Percentiles rank a stretch among this genome's conserved stretches.
These are phyloP conservation scores for Cacatua alba DNA, from an alignment of 2,113 vertebrate genomes.

Conservation along the genomic window DNA sequence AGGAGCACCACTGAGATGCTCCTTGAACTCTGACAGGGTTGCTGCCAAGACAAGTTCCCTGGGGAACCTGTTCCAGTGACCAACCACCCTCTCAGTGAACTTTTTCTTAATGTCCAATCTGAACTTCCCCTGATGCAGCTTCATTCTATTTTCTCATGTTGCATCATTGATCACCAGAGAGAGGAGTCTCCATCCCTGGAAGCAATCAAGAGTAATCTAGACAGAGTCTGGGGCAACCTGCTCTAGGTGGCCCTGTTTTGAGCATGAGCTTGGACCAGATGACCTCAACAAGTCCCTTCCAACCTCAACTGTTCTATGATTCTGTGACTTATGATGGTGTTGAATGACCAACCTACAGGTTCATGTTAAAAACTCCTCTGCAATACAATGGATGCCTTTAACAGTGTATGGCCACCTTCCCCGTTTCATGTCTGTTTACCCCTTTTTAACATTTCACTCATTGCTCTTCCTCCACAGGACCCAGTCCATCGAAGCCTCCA, in stretches of 20 bases:
- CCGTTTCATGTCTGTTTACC: fast-evolving
- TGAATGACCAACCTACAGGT: neutral
- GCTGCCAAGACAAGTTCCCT: neutral
- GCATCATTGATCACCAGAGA: neutral
- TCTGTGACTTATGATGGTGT: neutral
- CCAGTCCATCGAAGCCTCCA: neutral
- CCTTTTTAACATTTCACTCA: neutral
- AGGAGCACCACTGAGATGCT: neutral
- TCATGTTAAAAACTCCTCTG: neutral
- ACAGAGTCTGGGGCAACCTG: neutral
- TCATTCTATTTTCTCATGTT: neutral
- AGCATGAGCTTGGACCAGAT: neutral
- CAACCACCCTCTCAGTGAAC: neutral
- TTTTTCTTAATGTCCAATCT: neutral
- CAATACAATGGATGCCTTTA: neutral
- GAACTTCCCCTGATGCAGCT: neutral
- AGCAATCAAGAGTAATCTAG: neutral
- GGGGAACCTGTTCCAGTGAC: neutral
- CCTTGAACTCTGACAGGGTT: neutral
- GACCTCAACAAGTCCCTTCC: neutral
- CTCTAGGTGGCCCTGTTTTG: neutral
- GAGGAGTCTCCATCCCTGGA: neutral
- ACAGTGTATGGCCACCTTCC: fast-evolving
- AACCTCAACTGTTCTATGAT: neutral
- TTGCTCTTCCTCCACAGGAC: neutral